Evolutionary conservation across 2,888 invertebrate species (phyloP).

Genomic region (Neuroscelio doddi): DNA sequence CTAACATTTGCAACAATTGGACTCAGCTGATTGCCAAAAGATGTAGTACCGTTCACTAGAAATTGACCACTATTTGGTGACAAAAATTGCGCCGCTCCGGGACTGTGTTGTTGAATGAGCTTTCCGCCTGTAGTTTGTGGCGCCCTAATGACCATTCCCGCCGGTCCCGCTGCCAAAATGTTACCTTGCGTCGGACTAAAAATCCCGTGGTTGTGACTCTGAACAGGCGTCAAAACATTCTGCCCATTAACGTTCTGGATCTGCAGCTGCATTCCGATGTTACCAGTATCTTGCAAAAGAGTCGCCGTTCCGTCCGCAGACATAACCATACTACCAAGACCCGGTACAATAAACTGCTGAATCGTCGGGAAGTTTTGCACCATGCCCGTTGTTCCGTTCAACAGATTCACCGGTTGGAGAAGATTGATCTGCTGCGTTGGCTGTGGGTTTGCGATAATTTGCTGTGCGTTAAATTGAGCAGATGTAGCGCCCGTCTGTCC

Average conservation of each 20-base stretch:
- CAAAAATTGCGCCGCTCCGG: conserved; percentile 79
- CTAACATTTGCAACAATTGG: conserved; percentile 84
- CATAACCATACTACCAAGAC: conserved; percentile 88
- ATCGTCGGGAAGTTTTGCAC: conserved; percentile 85
- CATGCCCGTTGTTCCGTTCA: conserved; percentile 80
- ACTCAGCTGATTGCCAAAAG: conserved; percentile 83
- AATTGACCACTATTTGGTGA: conserved; percentile 84
- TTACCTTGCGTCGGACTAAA: conserved; percentile 80
- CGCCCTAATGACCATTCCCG: conserved; percentile 85
- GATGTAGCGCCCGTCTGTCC: conserved; percentile 76
- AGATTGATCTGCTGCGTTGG: conserved; percentile 79
- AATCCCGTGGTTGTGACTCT: conserved; percentile 76
- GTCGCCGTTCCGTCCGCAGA: conserved; percentile 84
- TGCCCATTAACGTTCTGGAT: conserved; percentile 87
- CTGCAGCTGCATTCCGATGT: conserved; percentile 83
- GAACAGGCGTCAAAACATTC: conserved; percentile 83
- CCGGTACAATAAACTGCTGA: conserved; percentile 86
- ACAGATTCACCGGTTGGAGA: conserved; percentile 86
- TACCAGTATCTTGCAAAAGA: conserved; percentile 80
- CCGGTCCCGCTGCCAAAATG: conserved; percentile 78
- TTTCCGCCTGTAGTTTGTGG: conserved; percentile 82
- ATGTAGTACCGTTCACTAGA: conserved; percentile 81
- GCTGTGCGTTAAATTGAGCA: conserved; percentile 78
- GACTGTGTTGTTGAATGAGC: conserved; percentile 78
- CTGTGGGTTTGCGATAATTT: conserved; percentile 76